Base-by-base conservation (phyloP, 2,888 invertebrate species). In the Acronicta alni region DNA sequence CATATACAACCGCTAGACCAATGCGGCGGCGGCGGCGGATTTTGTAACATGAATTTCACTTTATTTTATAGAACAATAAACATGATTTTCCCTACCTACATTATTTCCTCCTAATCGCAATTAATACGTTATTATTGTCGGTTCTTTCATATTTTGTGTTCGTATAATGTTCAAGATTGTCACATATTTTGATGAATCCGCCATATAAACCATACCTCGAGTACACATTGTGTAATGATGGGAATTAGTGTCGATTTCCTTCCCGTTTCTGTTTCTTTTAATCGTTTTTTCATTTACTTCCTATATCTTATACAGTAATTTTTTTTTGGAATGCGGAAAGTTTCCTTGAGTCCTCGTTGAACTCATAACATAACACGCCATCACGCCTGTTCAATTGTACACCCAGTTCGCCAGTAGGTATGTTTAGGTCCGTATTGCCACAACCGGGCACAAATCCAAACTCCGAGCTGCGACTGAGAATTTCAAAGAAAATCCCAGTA, bases 121-220 rank as follows among this genome's bases (percentile, higher is more conserved):
- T 41, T 41, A 9, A 46, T 32, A 12, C 41, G 15, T 35, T 26
- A 39, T 46, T 46, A 46, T 45, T 55, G 45, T 18, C 32, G 7
- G 23, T 16, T 38, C 16, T 5, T 53, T 23, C 35, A 45, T 54
- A 15, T 5, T 37, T 10, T 46, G 35, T 18, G 32, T 20, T 42
- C 9, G 3, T 30, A 17, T 17, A 16, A 16, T 9, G n/a, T n/a
- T n/a, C 38, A 45, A 32, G 4, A 32, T 39, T 57, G 15, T 17
- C 7, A 17, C 17, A 44, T 3, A 17, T 35, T 23, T 45, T 39
- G 44, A 26, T 49, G 15, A 38, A 57, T 7, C 32, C n/a, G 30
- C 7, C 53, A 61, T 39, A 42, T 43, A 32, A 20, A 16, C 26
- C 15, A 35, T 23, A 15, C 6, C 38, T 37, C 3, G 17, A 17